phyloP scores from a whole-genome alignment of 1,140 invertebrate species.

The Eupeodes corollae region DNA sequence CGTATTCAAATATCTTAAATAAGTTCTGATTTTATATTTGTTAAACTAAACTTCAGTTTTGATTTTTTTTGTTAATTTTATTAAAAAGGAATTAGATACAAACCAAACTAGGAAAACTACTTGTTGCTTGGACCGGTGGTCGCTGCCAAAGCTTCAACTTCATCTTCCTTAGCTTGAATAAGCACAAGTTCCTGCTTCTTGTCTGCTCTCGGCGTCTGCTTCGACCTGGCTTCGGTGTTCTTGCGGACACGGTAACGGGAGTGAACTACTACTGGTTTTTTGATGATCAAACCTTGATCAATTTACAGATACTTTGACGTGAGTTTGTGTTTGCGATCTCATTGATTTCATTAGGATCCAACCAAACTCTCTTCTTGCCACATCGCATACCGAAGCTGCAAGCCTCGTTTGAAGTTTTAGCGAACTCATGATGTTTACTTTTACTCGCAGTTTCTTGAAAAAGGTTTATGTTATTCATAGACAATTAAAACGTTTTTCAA shows the following conservation, averaged over 20 bases:
- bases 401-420: slow-evolving; percentile 93
- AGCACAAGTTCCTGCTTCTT: slow-evolving; percentile 90
- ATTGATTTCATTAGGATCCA: slow-evolving; percentile 99
- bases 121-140: slow-evolving; percentile 29
- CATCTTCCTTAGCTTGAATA: slow-evolving; percentile 74
- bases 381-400: slow-evolving; percentile 97
- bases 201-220: slow-evolving; percentile 89
- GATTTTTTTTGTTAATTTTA: too few relatives aligned
- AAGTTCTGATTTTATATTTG: too few relatives aligned
- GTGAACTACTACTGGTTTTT: slow-evolving; percentile 97
- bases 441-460: slow-evolving; percentile 17
- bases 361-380: slow-evolving; percentile 98
- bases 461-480: too few relatives aligned
- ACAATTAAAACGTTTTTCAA: too few relatives aligned
- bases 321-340: slow-evolving; percentile 99
- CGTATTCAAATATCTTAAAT: too few relatives aligned
- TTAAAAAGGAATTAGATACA: too few relatives aligned
- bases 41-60: too few relatives aligned
- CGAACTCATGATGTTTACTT: slow-evolving; percentile 45
- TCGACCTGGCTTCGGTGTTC: slow-evolving; percentile 89
- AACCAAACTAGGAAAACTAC: too few relatives aligned
- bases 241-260: slow-evolving; percentile 93
- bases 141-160: slow-evolving; percentile 59
- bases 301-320: slow-evolving; percentile 96
- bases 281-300: slow-evolving; percentile 98